These are phyloP conservation scores for Trichoplusia ni DNA, from an alignment of 1,140 invertebrate species.

Conservation along the genomic window DNA sequence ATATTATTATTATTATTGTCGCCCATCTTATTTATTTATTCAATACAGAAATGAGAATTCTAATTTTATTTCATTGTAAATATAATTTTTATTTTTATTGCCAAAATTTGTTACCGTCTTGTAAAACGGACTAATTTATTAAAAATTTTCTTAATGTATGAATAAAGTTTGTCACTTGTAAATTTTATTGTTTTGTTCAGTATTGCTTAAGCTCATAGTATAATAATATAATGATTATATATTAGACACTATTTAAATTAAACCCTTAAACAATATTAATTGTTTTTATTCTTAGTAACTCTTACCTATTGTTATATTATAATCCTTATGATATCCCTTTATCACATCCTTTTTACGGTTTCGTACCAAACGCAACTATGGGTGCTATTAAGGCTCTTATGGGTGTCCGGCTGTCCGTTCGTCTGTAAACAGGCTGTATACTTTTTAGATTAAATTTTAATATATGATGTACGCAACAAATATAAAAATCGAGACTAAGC, in stretches of 20 bases:
- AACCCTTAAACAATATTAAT: slow-evolving; percentile 46
- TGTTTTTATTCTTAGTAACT: slow-evolving; percentile 30
- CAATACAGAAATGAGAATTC: slow-evolving; percentile 37
- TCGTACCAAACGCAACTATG: no score
- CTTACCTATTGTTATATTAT: no score
- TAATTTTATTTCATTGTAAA: slow-evolving; percentile 52
- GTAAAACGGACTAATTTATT: slow-evolving; percentile 62
- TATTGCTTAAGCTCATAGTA: slow-evolving; percentile 73
- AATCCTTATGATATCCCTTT: background rate
- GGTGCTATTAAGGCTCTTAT: no score
- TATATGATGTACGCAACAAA: no score
- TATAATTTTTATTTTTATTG: slow-evolving; percentile 53
- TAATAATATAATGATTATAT: slow-evolving; percentile 62
- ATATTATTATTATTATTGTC: slow-evolving; percentile 11
- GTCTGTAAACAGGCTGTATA: no score
- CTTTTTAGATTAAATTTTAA: no score
- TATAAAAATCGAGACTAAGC: no score
- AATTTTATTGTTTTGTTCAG: slow-evolving; percentile 80
- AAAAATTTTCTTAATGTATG: slow-evolving; percentile 46
- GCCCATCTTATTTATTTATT: slow-evolving; percentile 42
- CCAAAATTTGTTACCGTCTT: slow-evolving; percentile 67
- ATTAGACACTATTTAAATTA: slow-evolving; percentile 70
- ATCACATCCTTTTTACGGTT: background rate
- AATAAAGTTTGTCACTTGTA: slow-evolving; percentile 66
- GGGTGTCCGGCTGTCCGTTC: no score